These are phyloP conservation scores for Cancer borealis DNA, from an alignment of 2,888 invertebrate genomes.

Conservation along the genomic window DNA sequence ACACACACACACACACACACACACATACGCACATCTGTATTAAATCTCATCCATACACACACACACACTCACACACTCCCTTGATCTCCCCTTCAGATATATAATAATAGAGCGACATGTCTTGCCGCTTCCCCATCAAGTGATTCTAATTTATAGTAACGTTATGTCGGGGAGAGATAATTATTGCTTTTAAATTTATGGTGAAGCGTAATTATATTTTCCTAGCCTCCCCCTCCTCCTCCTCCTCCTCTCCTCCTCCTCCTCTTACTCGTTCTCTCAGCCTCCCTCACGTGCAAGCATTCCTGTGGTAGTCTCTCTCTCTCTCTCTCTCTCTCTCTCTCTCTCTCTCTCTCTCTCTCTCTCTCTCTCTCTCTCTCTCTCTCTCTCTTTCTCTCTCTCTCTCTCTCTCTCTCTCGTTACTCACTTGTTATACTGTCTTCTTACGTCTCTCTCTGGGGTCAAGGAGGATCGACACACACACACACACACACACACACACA, in stretches of 20 bases:
- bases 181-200: constrained; percentile 16
- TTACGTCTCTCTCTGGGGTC: neutral
- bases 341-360: constrained; percentile 20
- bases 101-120: neutral
- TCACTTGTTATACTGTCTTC: neutral
- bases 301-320: neutral
- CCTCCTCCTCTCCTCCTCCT: neutral
- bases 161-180: constrained; percentile 11
- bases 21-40: neutral
- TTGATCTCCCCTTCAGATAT: neutral
- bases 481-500: neutral
- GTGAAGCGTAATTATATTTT: neutral
- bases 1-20: neutral
- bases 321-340: constrained; percentile 32
- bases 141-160: neutral
- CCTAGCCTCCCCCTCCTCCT: neutral
- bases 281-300: neutral
- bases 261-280: neutral
- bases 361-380: constrained; percentile 38
- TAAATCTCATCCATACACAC: neutral
- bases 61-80: neutral
- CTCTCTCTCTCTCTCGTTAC: constrained; percentile 17
- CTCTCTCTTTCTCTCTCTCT: constrained; percentile 32
- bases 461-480: neutral
- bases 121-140: neutral